Percentiles rank a stretch among this genome's conserved stretches.
These are phyloP conservation scores for Epinephelus lanceolatus DNA, from an alignment of 2,113 vertebrate species.

Conservation along the genomic window DNA sequence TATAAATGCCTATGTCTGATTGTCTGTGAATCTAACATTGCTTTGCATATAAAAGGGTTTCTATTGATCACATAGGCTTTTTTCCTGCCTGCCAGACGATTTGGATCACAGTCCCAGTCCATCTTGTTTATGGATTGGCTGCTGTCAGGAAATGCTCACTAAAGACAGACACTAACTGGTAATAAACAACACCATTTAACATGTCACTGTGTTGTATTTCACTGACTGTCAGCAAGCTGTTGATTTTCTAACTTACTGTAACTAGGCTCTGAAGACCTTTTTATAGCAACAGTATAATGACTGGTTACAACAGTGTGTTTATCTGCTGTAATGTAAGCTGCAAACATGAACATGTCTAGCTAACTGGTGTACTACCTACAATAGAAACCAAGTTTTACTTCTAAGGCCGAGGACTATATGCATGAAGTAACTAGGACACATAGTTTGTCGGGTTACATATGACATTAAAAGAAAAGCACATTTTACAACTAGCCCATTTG, in stretches of 20 bases:
- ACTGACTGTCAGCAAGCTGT: not conserved
- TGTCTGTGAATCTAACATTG: not conserved
- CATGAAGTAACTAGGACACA: too few relatives aligned
- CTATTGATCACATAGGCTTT: not conserved
- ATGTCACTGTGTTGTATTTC: not conserved
- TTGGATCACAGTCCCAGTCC: not conserved
- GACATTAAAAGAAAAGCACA: too few relatives aligned
- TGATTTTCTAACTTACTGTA: not conserved
- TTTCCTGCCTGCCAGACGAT: conserved; percentile 21
- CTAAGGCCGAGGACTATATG: too few relatives aligned
- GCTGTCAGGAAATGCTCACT: not conserved
- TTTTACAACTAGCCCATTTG: too few relatives aligned
- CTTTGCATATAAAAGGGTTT: not conserved
- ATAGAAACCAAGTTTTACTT: too few relatives aligned
- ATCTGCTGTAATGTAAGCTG: not conserved
- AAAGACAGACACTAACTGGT: not conserved
- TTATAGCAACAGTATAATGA: not conserved
- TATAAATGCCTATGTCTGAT: not conserved
- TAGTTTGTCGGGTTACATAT: too few relatives aligned
- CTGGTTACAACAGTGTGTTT: not conserved
- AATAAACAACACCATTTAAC: conserved; percentile 10
- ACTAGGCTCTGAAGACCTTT: not conserved
- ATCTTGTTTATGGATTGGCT: conserved; percentile 12
- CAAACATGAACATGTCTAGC: too few relatives aligned
- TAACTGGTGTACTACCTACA: too few relatives aligned